Evolutionary conservation across 2,888 invertebrate genomes (phyloP), one percentile per base, ranked within the genome.

Genomic region (Chamaedrilus cognettii): DNA sequence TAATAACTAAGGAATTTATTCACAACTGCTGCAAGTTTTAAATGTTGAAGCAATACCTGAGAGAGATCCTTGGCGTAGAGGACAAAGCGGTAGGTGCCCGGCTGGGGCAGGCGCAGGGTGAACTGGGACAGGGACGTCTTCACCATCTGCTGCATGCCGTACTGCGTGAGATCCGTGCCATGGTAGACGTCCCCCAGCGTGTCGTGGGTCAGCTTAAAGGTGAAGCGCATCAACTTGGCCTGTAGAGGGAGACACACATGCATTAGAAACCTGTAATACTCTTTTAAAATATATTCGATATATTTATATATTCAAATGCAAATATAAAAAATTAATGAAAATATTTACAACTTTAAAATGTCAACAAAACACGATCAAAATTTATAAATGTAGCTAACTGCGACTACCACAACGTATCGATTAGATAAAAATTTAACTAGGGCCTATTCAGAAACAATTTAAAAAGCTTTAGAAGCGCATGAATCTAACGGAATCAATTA

Each of bases 21-120:
- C 30, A 30, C n/a, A 19, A 28, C n/a, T n/a, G n/a, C n/a, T n/a
- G n/a, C n/a, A n/a, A n/a, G n/a, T n/a, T n/a, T n/a, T n/a, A n/a
- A n/a, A n/a, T n/a, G n/a, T n/a, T n/a, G n/a, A n/a, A n/a, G n/a
- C n/a, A n/a, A 23, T 70, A 77, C 79, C 33, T 78, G 79, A 1
- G 77, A 78, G 70, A 81, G 79, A 66, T 82, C 81, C 72, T 82
- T 83, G 49, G 82, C 84, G 66, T 83, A 84, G 70, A 84, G 77
- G 72, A 81, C 80, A 35, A 84, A 71, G 50, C 81, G 81, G 75
- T 83, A 84, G 33, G 80, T 77, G 19, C 78, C 82, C 34, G 75
- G 72, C 60, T 76, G 72, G 15, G 84, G 84, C 3, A 82, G 78
- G 33, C 83, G 77, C 31, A 84, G 77, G 28, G 77, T 76, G 76